Conservation (phyloP, 2,113 vertebrate genomes). For the Stercorarius parasiticus region DNA sequence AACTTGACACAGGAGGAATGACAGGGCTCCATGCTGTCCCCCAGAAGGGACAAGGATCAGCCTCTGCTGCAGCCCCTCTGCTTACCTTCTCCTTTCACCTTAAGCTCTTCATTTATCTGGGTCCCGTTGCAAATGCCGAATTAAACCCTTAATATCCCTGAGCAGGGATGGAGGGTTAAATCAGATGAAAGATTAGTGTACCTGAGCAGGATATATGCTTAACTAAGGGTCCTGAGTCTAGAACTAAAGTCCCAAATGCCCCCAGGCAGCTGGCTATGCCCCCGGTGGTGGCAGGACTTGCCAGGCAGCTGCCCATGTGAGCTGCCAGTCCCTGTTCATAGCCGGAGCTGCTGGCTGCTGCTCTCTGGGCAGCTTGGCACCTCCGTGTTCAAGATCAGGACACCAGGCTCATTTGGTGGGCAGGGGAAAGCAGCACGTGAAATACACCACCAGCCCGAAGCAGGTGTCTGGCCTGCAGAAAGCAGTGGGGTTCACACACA, state of each 20-base stretch:
- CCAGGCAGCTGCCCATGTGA: not conserved
- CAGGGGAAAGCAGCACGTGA: not conserved
- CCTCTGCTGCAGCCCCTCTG: not conserved
- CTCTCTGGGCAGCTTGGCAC: not conserved
- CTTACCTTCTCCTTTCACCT: not conserved
- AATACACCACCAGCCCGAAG: not conserved
- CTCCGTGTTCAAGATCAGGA: not conserved
- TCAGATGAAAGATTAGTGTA: not conserved
- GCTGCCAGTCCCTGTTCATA: not conserved
- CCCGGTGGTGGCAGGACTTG: not conserved
- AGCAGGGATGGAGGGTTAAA: not conserved
- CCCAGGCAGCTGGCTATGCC: not conserved
- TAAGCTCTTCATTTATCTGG: not conserved
- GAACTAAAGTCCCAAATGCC: not conserved
- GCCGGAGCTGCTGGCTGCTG: not conserved
- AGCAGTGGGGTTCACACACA: not conserved
- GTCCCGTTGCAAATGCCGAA: not conserved
- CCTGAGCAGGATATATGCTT: not conserved
- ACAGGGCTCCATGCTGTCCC: not conserved
- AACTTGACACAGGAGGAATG: not conserved
- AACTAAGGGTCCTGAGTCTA: not conserved
- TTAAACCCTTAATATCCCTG: not conserved
- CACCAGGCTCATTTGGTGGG: not conserved
- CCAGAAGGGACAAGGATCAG: not conserved
- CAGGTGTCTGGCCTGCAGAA: not conserved